A percentile compares a stretch with the other conserved stretches of the same genome.
Conservation (phyloP, 2,888 invertebrate species). For the Drosophila cognata region DNA sequence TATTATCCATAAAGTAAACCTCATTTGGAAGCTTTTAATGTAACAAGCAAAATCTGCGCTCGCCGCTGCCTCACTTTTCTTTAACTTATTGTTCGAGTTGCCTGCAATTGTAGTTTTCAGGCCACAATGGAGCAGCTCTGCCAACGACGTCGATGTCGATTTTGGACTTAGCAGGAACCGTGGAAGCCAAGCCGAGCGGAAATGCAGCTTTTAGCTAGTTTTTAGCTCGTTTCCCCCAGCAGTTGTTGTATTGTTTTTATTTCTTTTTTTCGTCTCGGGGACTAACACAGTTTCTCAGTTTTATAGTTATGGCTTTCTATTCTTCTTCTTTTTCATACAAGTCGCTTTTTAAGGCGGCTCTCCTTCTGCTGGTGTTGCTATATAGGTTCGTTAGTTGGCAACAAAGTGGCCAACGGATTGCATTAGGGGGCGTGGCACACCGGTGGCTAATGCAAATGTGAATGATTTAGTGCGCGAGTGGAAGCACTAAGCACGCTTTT, state of each 20-base stretch:
- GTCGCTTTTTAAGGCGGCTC: constrained; percentile 13
- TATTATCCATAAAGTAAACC: constrained; percentile 80
- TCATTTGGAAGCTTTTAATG: constrained; percentile 71
- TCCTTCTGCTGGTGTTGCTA: constrained; percentile 13
- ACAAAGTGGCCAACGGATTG: constrained; percentile 55
- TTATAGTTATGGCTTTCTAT: constrained; percentile 32
- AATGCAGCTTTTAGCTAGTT: constrained; percentile 80
- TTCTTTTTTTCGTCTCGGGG: constrained; percentile 58
- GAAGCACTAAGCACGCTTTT: constrained; percentile 59
- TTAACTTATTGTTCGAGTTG: constrained; percentile 58
- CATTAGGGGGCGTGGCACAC: constrained; percentile 30
- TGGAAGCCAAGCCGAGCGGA: constrained; percentile 77
- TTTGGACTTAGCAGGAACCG: constrained; percentile 38
- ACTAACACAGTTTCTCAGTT: constrained; percentile 72
- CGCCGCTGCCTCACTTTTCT: constrained; percentile 51
- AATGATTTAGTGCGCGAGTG: constrained; percentile 64
- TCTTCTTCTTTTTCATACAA: constrained; percentile 24
- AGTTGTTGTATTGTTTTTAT: constrained; percentile 53
- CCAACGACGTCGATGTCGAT: constrained; percentile 17
- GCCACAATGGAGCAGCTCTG: constrained; percentile 57
- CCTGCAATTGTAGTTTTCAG: constrained; percentile 54
- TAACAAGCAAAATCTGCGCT: constrained; percentile 58
- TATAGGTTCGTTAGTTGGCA: constrained; percentile 70
- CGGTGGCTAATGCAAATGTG: constrained; percentile 59
- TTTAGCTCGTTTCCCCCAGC: constrained; percentile 52